phyloP scores from a whole-genome alignment of 2,113 vertebrate species.

The Silurus glanis region DNA sequence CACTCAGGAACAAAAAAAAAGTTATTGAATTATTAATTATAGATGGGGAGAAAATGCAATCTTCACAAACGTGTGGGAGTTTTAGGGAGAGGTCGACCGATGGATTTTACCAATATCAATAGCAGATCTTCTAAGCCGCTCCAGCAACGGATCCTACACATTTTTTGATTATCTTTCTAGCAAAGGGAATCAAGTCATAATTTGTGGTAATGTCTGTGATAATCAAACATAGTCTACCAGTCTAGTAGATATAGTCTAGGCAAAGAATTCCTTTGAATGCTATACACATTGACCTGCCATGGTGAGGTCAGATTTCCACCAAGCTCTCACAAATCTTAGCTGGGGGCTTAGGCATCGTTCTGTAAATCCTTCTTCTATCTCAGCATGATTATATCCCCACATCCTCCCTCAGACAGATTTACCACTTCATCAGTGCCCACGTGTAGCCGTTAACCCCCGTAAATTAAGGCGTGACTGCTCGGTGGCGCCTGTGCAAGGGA shows the following conservation, averaged over 20 bases:
- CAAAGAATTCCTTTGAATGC: neutral
- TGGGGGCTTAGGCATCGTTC: neutral
- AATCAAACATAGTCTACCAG: neutral
- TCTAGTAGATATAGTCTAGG: neutral
- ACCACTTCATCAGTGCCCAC: constrained; percentile 62
- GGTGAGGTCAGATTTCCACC: neutral
- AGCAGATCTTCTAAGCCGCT: too few species aligned
- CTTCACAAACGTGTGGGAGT: too few species aligned
- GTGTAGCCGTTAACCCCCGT: constrained; percentile 52
- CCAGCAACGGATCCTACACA: neutral
- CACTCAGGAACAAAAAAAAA: too few species aligned
- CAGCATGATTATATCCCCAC: constrained; percentile 55
- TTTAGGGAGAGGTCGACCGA: too few species aligned
- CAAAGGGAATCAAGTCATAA: neutral
- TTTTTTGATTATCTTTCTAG: neutral
- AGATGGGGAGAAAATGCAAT: too few species aligned
- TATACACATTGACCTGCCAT: neutral
- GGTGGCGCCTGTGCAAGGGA: constrained; percentile 60
- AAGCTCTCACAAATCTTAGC: neutral
- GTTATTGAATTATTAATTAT: too few species aligned
- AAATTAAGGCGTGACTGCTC: constrained; percentile 58
- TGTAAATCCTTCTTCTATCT: constrained; percentile 46
- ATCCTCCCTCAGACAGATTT: constrained; percentile 59
- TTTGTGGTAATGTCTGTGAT: neutral
- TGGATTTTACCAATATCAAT: too few species aligned